phyloP scores from a whole-genome alignment of 2,797 vertebrate genomes.

The Acrossocheilus fasciatus region DNA sequence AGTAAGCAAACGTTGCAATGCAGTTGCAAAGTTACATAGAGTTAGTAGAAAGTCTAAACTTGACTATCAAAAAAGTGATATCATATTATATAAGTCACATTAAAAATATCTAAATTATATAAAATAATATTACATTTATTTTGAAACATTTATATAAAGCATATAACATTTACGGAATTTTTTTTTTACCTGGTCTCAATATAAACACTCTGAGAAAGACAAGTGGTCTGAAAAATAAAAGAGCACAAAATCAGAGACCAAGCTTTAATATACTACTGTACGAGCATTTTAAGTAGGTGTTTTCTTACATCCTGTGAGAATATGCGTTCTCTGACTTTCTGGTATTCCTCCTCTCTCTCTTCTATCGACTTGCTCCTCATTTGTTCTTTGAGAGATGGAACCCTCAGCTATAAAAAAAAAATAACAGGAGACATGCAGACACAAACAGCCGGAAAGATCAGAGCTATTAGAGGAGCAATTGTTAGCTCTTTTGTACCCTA shows the following conservation, averaged over 20 bases:
- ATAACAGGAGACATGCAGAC: constrained; percentile 22
- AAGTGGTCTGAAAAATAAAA: constrained; percentile 85
- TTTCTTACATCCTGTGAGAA: constrained; percentile 93
- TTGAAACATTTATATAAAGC: neutral
- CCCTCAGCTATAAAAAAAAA: constrained; percentile 80
- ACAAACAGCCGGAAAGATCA: neutral
- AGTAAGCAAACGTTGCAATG: neutral
- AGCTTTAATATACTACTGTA: neutral
- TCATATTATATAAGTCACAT: neutral
- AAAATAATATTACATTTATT: neutral
- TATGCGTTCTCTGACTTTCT: constrained; percentile 92
- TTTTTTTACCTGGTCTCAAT: constrained; percentile 90
- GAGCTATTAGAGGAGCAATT: neutral
- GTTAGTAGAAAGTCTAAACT: too few species aligned
- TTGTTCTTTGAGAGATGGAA: constrained; percentile 89
- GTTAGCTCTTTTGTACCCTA: neutral
- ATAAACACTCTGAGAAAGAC: constrained; percentile 88
- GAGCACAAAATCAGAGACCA: constrained; percentile 63
- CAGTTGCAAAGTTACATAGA: too few species aligned
- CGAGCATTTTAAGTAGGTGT: neutral
- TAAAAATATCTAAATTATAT: neutral
- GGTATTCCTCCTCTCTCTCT: constrained; percentile 97
- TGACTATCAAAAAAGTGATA: neutral
- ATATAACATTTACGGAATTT: neutral
- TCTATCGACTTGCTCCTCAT: constrained; percentile 95